Evolutionary conservation across 1,140 invertebrate species (phyloP).

Genomic region (Formica exsecta): DNA sequence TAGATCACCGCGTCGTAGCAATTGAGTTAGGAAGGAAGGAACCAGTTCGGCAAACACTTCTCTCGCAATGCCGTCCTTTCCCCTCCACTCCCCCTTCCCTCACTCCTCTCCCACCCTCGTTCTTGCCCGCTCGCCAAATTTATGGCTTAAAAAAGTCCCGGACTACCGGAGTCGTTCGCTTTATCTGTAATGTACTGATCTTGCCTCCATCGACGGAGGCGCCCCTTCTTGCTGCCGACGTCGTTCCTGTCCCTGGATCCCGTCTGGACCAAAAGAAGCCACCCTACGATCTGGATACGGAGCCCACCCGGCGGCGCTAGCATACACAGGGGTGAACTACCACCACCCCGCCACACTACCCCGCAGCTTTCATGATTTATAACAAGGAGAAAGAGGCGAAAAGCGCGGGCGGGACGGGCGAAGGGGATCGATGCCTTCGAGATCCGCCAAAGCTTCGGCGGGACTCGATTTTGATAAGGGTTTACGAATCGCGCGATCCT

Average conservation of each 20-base stretch:
- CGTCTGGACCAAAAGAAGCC: slow-evolving; percentile 70
- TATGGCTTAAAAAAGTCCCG: slow-evolving; percentile 86
- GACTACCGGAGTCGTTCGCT: slow-evolving; percentile 83
- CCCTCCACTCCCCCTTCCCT: slow-evolving; percentile 33
- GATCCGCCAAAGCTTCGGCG: slow-evolving; percentile 49
- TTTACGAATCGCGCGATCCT: slow-evolving; percentile 67
- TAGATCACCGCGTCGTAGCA: slow-evolving; percentile 85
- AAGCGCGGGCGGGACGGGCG: slow-evolving; percentile 53
- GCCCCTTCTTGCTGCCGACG: slow-evolving; percentile 69
- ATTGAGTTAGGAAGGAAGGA: slow-evolving; percentile 87
- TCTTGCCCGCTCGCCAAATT: slow-evolving; percentile 78
- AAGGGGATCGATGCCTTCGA: slow-evolving; percentile 63
- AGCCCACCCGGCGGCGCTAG: slow-evolving; percentile 67
- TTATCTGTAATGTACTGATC: slow-evolving; percentile 87
- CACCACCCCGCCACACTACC: slow-evolving; percentile 44
- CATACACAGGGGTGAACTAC: slow-evolving; percentile 76
- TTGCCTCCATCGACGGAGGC: slow-evolving; percentile 82
- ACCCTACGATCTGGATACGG: slow-evolving; percentile 77
- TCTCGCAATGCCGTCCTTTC: slow-evolving; percentile 56
- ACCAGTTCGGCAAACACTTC: slow-evolving; percentile 87
- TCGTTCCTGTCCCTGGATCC: slow-evolving; percentile 72
- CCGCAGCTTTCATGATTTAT: slow-evolving; percentile 83
- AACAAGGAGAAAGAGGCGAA: slow-evolving; percentile 67
- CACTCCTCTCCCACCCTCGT: slow-evolving; percentile 38
- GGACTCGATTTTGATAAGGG: slow-evolving; percentile 77